phyloP scores from a whole-genome alignment of 2,113 vertebrate genomes.

The Solenodon paradoxus region DNA sequence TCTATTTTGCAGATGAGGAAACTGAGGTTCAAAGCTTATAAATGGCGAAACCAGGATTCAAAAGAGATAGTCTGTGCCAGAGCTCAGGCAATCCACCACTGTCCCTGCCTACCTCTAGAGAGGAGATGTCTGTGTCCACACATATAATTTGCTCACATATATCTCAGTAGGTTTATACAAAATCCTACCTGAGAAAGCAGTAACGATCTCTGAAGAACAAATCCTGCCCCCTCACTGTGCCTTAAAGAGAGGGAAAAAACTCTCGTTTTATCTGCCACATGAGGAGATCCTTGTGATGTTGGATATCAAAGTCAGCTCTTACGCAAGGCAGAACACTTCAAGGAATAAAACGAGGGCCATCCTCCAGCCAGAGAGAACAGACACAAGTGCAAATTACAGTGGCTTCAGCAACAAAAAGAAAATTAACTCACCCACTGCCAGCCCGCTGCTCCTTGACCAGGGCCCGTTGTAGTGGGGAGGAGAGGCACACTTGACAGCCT shows the following conservation, averaged over 20 bases:
- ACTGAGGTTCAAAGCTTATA: background rate
- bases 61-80: background rate
- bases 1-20: background rate
- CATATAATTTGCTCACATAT: background rate
- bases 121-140: background rate
- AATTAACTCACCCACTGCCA: constrained; percentile 14
- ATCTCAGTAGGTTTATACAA: background rate
- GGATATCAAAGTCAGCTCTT: constrained; percentile 53
- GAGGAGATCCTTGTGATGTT: constrained; percentile 47
- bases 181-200: background rate
- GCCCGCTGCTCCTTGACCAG: background rate
- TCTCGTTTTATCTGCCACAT: constrained; percentile 46
- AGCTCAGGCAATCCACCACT: background rate
- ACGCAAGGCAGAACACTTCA: constrained; percentile 37
- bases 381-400: constrained; percentile 20
- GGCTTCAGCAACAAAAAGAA: background rate
- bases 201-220: constrained; percentile 15
- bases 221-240: background rate
- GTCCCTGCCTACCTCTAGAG: too few species aligned
- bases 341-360: constrained; percentile 31
- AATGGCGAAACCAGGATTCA: background rate
- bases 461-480: too few species aligned
- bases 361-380: constrained; percentile 20
- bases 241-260: constrained; percentile 52
- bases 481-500: background rate